Percentiles rank a stretch among this genome's conserved stretches.
phyloP scores from a whole-genome alignment of 1,140 invertebrate species.

The Vanessa atalanta region DNA sequence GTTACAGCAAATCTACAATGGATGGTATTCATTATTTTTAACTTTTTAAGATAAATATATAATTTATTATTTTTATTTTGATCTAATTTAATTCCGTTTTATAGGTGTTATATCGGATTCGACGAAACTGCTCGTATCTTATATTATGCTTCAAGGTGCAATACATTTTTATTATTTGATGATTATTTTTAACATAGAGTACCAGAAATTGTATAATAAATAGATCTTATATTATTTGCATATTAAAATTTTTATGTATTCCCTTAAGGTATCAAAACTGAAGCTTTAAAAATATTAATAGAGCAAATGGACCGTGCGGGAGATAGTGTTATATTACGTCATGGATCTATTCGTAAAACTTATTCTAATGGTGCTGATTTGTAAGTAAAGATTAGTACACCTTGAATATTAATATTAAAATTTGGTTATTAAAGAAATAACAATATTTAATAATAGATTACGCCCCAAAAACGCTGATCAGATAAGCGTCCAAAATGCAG shows the following conservation, averaged over 20 bases:
- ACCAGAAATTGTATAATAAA: background rate
- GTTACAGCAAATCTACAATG: slow-evolving; percentile 46
- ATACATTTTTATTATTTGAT: background rate
- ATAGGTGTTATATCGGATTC: slow-evolving; percentile 57
- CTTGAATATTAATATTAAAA: too few relatives aligned
- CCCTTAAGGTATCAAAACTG: slow-evolving; percentile 58
- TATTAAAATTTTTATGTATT: background rate
- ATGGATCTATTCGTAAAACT: slow-evolving; percentile 61
- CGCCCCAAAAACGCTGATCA: slow-evolving; percentile 61
- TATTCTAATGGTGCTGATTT: slow-evolving; percentile 55
- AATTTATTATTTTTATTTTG: background rate
- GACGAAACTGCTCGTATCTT: slow-evolving; percentile 57
- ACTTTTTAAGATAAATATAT: background rate
- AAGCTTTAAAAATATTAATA: slow-evolving; percentile 54
- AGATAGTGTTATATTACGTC: slow-evolving; percentile 54
- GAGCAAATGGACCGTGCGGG: slow-evolving; percentile 52
- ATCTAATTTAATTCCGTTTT: slow-evolving; percentile 32
- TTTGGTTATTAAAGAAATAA: background rate
- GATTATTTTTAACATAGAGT: background rate
- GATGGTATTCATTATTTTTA: slow-evolving; percentile 40
- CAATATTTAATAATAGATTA: slow-evolving; percentile 40
- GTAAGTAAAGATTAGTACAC: slow-evolving; percentile 37
- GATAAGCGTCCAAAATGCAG: slow-evolving; percentile 48
- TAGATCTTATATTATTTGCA: too few relatives aligned
- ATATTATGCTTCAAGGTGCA: slow-evolving; percentile 65